Conservation (phyloP, 2,888 invertebrate species). For the Netelia inedita region DNA sequence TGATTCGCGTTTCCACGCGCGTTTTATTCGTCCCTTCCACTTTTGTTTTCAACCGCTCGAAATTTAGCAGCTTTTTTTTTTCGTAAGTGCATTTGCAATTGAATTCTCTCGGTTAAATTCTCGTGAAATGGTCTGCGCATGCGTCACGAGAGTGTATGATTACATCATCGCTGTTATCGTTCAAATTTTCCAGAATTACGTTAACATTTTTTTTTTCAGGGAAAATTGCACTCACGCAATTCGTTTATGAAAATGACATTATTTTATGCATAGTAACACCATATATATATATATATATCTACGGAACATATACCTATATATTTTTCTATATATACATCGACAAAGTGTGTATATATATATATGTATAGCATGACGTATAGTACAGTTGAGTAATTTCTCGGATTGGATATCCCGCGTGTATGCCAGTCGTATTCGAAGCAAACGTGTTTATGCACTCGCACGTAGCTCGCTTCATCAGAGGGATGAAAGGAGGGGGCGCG, state of each 20-base stretch:
- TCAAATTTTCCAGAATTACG: background rate
- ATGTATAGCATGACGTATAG: background rate
- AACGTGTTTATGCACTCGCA: conserved; percentile 63
- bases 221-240: conserved; percentile 25
- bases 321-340: background rate
- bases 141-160: background rate
- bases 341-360: conserved; percentile 5
- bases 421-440: conserved; percentile 33
- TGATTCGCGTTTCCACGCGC: background rate
- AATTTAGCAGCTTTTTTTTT: background rate
- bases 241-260: conserved; percentile 53
- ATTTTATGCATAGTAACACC: background rate
- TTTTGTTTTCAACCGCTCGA: background rate
- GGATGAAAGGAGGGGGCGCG: background rate
- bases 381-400: conserved; percentile 16
- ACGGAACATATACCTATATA: conserved; percentile 1
- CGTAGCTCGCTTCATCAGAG: conserved; percentile 61
- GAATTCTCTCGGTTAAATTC: background rate
- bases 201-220: background rate
- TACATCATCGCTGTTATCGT: conserved; percentile 8
- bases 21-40: background rate
- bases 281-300: background rate
- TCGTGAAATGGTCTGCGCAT: background rate
- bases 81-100: background rate
- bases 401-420: conserved; percentile 29